Percentiles rank a stretch among this genome's conserved stretches.
These are phyloP conservation scores for Meandrusa payeni DNA, from an alignment of 2,888 invertebrate genomes.

Conservation along the genomic window DNA sequence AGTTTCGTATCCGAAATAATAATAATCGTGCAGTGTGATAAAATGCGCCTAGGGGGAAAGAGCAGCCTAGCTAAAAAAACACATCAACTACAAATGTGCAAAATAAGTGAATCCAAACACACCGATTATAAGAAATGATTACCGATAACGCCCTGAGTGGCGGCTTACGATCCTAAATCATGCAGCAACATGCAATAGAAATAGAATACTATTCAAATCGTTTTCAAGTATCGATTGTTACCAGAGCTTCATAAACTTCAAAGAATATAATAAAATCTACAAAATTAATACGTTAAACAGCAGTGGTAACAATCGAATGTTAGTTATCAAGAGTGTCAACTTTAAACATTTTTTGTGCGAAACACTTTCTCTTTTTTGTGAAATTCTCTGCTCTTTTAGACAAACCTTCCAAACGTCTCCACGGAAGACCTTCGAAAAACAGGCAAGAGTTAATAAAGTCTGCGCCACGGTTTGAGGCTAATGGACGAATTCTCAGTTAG, in stretches of 20 bases:
- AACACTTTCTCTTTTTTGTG: constrained; percentile 66
- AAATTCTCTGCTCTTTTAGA: constrained; percentile 67
- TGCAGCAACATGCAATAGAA: constrained; percentile 79
- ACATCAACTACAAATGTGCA: constrained; percentile 78
- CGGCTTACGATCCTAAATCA: constrained; percentile 76
- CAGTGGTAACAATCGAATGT: constrained; percentile 60
- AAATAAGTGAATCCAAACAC: constrained; percentile 74
- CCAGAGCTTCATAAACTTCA: constrained; percentile 42
- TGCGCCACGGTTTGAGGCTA: constrained; percentile 67
- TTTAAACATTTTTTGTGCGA: constrained; percentile 58
- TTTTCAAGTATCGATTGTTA: constrained; percentile 51
- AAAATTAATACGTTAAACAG: constrained; percentile 28
- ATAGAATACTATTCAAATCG: constrained; percentile 55
- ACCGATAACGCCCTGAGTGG: constrained; percentile 75
- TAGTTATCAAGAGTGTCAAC: constrained; percentile 48
- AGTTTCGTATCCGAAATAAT: constrained; percentile 70
- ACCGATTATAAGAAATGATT: constrained; percentile 65
- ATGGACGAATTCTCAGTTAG: constrained; percentile 40
- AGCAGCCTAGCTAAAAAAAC: constrained; percentile 79
- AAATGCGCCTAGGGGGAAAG: constrained; percentile 76
- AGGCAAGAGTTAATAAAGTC: constrained; percentile 70
- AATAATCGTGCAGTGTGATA: constrained; percentile 79
- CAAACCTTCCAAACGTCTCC: constrained; percentile 85
- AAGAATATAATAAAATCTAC: constrained; percentile 28
- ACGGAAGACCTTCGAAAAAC: constrained; percentile 83